phyloP scores from a whole-genome alignment of 2,113 vertebrate species.

The Pseudopipra pipra region DNA sequence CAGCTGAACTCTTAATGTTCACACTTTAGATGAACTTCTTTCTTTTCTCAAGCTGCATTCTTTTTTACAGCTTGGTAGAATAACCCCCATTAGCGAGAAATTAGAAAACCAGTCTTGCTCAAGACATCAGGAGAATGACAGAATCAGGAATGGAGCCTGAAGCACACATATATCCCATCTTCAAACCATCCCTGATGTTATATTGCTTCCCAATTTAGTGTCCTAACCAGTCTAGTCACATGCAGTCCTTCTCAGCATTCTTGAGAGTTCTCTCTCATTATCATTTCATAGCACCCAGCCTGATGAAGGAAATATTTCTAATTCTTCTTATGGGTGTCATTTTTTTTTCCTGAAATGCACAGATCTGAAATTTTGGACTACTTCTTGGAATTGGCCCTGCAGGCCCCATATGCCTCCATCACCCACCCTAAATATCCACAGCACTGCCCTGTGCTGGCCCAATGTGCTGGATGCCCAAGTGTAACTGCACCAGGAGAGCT shows the following conservation, averaged over 20 bases:
- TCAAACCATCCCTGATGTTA: background rate
- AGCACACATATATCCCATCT: background rate
- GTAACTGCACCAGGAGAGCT: background rate
- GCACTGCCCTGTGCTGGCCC: background rate
- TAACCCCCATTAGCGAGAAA: background rate
- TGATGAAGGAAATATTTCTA: background rate
- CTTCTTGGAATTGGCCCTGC: background rate
- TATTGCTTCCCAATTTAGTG: background rate
- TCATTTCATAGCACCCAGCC: accelerated
- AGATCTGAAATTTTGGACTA: background rate
- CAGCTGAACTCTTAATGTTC: background rate
- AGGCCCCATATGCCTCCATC: background rate
- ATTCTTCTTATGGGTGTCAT: background rate
- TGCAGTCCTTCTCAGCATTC: background rate
- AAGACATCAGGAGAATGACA: background rate
- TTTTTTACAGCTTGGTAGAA: background rate
- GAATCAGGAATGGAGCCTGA: background rate
- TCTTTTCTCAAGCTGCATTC: background rate
- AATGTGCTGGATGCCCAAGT: background rate
- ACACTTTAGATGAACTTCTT: background rate
- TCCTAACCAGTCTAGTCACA: background rate
- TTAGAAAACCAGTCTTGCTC: background rate
- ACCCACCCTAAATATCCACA: no score
- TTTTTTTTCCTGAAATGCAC: accelerated
- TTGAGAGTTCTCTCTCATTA: background rate